Base-by-base conservation (phyloP, 1,140 invertebrate genomes). In the Apolygus lucorum region DNA sequence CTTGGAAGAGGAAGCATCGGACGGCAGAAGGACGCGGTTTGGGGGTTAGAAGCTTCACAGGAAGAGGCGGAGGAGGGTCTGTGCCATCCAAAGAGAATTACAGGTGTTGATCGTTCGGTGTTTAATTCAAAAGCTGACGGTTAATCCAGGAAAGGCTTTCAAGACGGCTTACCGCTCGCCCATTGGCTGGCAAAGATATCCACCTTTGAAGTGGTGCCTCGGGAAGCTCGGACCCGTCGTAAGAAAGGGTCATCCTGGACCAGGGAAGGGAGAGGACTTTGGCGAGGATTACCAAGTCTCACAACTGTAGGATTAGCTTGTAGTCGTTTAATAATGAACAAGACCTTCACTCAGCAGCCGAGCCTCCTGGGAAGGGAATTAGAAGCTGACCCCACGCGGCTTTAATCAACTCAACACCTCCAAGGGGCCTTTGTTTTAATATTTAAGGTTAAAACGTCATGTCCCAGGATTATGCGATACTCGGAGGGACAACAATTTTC, bases 341-440 rank as follows among this genome's bases (percentile, higher is more conserved):
- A 59, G 54, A 59, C 54, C 54, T 59, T 59, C 54, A 59, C 54
- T 59, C 54, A 59, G 54, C 8, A 22, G 8, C 54, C 54, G 4
- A 17, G 11, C 54, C 22, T 24, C 22, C 22, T 11, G 8, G 54
- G 22, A 59, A 21, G 54, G 54, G 22, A 59, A 11, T 59, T 11
- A 21, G 22, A 59, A 21, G 11, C 22, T 59, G 54, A 59, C 54
- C 54, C 54, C 22, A 59, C 54, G 54, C 54, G 54, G 54, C 54
- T 59, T 59, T 59, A 59, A 59, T 59, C 54, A 59, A 59, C 54
- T 59, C 54, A 59, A 59, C 54, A 59, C 54, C 54, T 59, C 54
- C 54, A 17, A 13, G 54, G 54, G 54, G 34, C 11, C 54, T 59
- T 59, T 59, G 54, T 59, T 59, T 59, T 59, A 59, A 59, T 59